These are phyloP conservation scores for Epirrhoe tristata DNA, from an alignment of 2,888 invertebrate species.

Conservation along the genomic window DNA sequence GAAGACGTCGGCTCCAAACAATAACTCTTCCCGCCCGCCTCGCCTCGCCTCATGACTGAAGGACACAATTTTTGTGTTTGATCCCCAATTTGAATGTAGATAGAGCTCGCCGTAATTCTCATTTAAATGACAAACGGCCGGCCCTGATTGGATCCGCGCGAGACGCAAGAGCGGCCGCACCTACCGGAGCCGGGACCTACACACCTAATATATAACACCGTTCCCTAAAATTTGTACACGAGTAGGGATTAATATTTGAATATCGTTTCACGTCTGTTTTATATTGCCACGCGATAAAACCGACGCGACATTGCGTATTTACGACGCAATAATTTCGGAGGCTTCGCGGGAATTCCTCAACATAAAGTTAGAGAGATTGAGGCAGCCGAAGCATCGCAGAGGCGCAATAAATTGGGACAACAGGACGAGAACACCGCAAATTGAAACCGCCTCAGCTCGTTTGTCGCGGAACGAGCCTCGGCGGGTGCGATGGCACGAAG, in stretches of 20 bases:
- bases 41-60: conserved; percentile 23
- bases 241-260: conserved; percentile 35
- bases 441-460: conserved; percentile 17
- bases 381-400: conserved; percentile 9
- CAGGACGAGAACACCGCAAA: conserved; percentile 17
- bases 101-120: conserved; percentile 58
- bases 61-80: conserved; percentile 61
- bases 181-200: conserved; percentile 8
- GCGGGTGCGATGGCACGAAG: neutral
- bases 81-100: conserved; percentile 68
- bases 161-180: conserved; percentile 8
- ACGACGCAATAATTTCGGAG: conserved; percentile 29
- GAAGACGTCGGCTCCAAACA: conserved; percentile 38
- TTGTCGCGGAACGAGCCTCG: neutral
- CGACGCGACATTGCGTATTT: conserved; percentile 28
- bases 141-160: conserved; percentile 34
- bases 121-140: conserved; percentile 54
- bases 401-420: conserved; percentile 25
- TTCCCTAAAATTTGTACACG: conserved; percentile 25
- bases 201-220: conserved; percentile 6
- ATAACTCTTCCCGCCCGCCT: conserved; percentile 9
- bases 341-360: conserved; percentile 29
- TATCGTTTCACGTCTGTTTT: conserved; percentile 26
- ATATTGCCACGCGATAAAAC: conserved; percentile 29
- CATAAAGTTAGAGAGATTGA: conserved; percentile 25